Percentiles rank a stretch among this genome's conserved stretches.
Evolutionary conservation across 2,797 vertebrate genomes (phyloP).

Genomic region (Eidolon dupreanum): DNA sequence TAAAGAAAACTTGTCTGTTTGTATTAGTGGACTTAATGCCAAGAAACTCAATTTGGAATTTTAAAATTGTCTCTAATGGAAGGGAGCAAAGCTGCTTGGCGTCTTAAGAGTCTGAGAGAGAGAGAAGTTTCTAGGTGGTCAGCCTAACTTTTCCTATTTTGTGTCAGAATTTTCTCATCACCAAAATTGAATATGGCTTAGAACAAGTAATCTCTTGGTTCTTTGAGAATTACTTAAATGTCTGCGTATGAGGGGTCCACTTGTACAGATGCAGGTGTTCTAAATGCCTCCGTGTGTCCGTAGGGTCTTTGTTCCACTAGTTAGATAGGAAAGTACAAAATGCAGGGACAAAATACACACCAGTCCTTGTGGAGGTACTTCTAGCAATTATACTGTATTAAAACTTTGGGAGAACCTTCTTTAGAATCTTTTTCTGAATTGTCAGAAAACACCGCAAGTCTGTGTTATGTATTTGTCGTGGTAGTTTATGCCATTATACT

Average conservation of each 20-base stretch:
- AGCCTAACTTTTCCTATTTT: neutral
- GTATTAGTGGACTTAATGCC: neutral
- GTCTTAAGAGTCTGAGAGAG: neutral
- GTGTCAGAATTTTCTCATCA: constrained; percentile 9
- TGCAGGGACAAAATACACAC: neutral
- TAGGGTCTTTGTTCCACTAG: neutral
- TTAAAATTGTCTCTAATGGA: neutral
- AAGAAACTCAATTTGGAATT: neutral
- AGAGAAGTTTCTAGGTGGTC: neutral
- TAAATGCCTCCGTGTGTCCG: neutral
- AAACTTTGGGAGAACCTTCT: neutral
- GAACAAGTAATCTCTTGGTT: neutral
- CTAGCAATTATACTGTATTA: neutral
- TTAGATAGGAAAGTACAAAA: neutral
- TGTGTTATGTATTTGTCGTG: neutral
- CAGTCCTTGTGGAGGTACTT: neutral
- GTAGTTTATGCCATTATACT: neutral
- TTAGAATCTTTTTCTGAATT: neutral
- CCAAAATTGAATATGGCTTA: neutral
- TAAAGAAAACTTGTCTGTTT: neutral
- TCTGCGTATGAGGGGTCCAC: neutral
- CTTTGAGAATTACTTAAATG: neutral
- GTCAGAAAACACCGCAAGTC: neutral
- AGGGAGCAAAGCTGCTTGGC: neutral
- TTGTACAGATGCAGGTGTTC: neutral